Evolutionary conservation across 2,113 vertebrate genomes (phyloP), one percentile per base, ranked within the genome.

Genomic region (Romanogobio albipinnatus): DNA sequence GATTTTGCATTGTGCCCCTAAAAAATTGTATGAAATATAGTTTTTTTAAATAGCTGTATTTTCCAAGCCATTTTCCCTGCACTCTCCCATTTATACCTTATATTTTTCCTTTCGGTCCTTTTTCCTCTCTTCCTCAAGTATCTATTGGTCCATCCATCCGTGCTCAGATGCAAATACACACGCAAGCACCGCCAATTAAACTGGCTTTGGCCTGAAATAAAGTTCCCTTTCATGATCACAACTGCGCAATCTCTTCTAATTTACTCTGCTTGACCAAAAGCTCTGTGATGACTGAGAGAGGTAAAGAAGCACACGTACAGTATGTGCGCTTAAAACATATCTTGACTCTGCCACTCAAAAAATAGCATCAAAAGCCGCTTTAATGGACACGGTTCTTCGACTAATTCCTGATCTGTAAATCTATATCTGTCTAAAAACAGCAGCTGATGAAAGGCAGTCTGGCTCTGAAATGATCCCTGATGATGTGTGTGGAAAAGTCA

Each of bases 21-120:
- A 62, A 86, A 39, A 9, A 39, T 39, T 62, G 19, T 22, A 84
- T 78, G 11, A 85, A 74, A 82, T 59, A 86, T 83, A 26, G 9
- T 53, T 80, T 64, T 64, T 51, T 83, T 1, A 87, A 33, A 86
- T 61, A 59, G 43, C 80, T 80, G 29, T 19, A 14, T 43, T 19
- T 71, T 36, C n/a, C 64, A 66, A 17, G 64, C 14, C 64, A 68
- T 68, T 36, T 68, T 68, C 29, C 13, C 15, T 36, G 36, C 8
- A 59, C 61, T 33, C n/a, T 66, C 29, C 29, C 17, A 17, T 39
- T 68, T 36, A 3, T 39, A 43, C 66, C 8, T 10, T 43, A 22
- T 53, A 53, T 11, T 7, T 13, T 29, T 53, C 24, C 24, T 33
- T 29, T 79, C 39, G 45, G 15, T 15, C 2, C 19, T 59, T 51